These are phyloP conservation scores for Psilanteris sp. DNA, from an alignment of 1,140 invertebrate species.

Conservation along the genomic window DNA sequence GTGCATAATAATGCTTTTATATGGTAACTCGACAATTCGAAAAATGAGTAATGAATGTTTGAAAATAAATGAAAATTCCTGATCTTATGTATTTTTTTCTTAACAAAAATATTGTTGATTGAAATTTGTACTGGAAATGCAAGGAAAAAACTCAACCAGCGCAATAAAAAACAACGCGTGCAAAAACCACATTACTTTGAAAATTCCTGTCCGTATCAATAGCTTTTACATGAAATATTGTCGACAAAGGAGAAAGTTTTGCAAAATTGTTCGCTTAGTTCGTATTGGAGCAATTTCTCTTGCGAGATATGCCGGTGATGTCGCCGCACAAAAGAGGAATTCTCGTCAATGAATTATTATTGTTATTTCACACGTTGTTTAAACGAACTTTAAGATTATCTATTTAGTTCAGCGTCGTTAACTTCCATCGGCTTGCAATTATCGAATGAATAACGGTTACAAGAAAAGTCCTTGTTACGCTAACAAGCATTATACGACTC, in stretches of 20 bases:
- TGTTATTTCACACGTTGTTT: constrained; percentile 12
- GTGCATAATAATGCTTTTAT: too few species aligned
- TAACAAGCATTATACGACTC: constrained; percentile 5
- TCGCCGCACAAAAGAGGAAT: neutral
- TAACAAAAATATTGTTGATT: too few species aligned
- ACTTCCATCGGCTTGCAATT: constrained; percentile 1
- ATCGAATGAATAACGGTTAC: constrained; percentile 6
- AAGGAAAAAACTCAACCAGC: too few species aligned
- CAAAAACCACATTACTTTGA: constrained; percentile 3
- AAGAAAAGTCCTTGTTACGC: constrained; percentile 11
- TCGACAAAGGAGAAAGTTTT: constrained; percentile 5
- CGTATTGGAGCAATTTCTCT: neutral
- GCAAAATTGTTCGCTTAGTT: constrained; percentile 1
- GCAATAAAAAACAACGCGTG: neutral
- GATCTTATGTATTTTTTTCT: too few species aligned
- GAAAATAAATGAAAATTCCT: too few species aligned
- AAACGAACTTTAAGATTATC: constrained; percentile 11
- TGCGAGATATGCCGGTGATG: neutral
- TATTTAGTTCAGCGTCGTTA: constrained; percentile 1
- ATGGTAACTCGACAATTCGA: too few species aligned
- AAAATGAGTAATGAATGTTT: too few species aligned
- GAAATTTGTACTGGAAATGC: too few species aligned
- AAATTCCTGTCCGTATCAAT: neutral
- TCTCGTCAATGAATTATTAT: constrained; percentile 4
- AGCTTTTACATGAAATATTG: constrained; percentile 16